Conservation (phyloP, 2,113 vertebrate genomes). For the Potamarius usumacintae region DNA sequence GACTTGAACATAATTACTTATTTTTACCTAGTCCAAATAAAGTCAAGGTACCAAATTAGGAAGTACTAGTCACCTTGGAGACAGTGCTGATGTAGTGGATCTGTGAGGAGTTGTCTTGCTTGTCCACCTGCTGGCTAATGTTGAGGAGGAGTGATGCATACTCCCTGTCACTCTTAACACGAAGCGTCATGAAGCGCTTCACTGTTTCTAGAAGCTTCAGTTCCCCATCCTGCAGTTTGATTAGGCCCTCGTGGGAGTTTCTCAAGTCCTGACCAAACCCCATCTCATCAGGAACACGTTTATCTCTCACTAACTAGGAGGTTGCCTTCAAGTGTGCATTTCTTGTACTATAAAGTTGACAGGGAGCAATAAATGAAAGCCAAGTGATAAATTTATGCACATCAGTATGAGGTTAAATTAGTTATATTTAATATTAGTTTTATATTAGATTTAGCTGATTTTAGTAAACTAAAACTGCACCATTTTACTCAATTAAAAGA, state of each 20-base stretch:
- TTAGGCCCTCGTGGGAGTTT: constrained; percentile 91
- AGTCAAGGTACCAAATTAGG: neutral
- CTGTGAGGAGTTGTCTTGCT: constrained; percentile 81
- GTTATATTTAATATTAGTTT: neutral
- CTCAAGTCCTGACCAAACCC: constrained; percentile 94
- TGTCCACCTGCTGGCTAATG: constrained; percentile 93
- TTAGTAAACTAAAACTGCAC: neutral
- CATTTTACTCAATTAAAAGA: neutral
- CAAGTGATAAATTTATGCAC: neutral
- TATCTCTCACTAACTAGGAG: constrained; percentile 24
- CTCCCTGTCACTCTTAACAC: constrained; percentile 97
- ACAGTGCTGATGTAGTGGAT: constrained; percentile 91
- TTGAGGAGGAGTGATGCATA: constrained; percentile 92
- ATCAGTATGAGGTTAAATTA: neutral
- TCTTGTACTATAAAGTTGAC: constrained; percentile 21
- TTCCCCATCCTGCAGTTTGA: constrained; percentile 98
- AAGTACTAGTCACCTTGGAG: constrained; percentile 79
- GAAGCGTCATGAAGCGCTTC: constrained; percentile 93
- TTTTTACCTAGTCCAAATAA: neutral
- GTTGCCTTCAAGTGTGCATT: constrained; percentile 55
- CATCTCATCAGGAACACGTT: constrained; percentile 79
- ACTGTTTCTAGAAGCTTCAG: constrained; percentile 92
- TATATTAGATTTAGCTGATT: neutral
- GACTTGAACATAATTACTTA: neutral
- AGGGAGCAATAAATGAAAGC: neutral